These are phyloP conservation scores for Notolabrus celidotus DNA, from an alignment of 2,797 vertebrate genomes.

Conservation along the genomic window DNA sequence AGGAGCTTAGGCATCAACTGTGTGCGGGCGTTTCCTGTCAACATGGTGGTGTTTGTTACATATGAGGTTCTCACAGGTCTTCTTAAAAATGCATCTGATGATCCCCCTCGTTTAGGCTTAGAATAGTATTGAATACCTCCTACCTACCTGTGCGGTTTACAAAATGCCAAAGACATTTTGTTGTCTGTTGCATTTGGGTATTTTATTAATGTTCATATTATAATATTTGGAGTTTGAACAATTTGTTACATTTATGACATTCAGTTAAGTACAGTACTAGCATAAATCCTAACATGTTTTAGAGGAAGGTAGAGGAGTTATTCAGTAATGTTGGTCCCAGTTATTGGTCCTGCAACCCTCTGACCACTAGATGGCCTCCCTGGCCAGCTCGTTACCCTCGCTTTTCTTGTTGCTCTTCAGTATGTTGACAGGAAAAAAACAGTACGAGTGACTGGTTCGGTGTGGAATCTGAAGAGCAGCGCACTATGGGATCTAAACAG, in stretches of 20 bases:
- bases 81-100: conserved; percentile 41
- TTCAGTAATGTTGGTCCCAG: not conserved
- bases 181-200: not conserved
- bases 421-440: not conserved
- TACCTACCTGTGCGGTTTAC: not conserved
- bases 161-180: not conserved
- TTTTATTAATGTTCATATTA: not conserved
- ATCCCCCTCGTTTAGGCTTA: conserved; percentile 37
- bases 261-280: not conserved
- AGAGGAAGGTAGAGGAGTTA: conserved; percentile 10
- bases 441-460: not conserved
- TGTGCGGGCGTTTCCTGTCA: conserved; percentile 92
- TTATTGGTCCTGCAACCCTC: not conserved
- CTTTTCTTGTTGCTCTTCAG: not conserved
- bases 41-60: conserved; percentile 91
- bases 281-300: conserved; percentile 10
- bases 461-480: not conserved
- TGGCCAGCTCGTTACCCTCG: conserved; percentile 20
- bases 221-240: not conserved
- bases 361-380: conserved; percentile 63
- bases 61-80: conserved; percentile 88
- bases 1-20: conserved; percentile 92
- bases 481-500: not conserved
- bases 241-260: conserved; percentile 16
- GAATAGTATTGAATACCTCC: conserved; percentile 36